Percentiles rank a stretch among this genome's conserved stretches.
These are phyloP conservation scores for Etia nguti DNA, from an alignment of 2,113 vertebrate species.

Conservation along the genomic window DNA sequence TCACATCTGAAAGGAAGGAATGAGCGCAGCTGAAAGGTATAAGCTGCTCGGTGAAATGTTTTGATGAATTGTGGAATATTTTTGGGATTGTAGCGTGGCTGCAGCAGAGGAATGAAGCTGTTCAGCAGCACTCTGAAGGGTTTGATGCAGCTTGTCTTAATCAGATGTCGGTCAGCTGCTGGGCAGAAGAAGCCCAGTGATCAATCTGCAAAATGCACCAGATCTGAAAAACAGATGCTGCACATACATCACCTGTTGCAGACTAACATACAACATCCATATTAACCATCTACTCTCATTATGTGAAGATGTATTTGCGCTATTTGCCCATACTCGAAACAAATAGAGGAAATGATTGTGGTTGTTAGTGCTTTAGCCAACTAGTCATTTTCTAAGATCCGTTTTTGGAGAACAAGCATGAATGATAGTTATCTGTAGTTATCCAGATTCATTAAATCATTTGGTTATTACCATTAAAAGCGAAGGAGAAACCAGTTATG, in stretches of 20 bases:
- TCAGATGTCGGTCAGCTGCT: background rate
- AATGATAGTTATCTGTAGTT: background rate
- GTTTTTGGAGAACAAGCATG: background rate
- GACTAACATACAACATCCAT: background rate
- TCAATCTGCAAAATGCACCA: background rate
- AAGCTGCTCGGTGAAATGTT: background rate
- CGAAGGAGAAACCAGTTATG: background rate
- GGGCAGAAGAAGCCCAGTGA: background rate
- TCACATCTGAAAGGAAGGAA: conserved; percentile 32
- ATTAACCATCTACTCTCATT: background rate
- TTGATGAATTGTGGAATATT: conserved; percentile 7
- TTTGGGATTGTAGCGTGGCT: background rate
- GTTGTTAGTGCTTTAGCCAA: background rate
- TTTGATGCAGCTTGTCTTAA: background rate
- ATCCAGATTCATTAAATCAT: background rate
- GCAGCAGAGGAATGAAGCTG: background rate
- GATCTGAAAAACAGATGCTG: background rate
- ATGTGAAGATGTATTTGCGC: background rate
- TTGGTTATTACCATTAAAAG: background rate
- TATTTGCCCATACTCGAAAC: background rate
- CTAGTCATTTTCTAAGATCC: background rate
- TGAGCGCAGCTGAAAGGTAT: conserved; percentile 29
- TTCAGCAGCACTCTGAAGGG: background rate
- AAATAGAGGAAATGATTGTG: background rate
- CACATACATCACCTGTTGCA: conserved; percentile 10